Base-by-base conservation (phyloP, 2,797 vertebrate species). In the Stomatorhinus walkeri region DNA sequence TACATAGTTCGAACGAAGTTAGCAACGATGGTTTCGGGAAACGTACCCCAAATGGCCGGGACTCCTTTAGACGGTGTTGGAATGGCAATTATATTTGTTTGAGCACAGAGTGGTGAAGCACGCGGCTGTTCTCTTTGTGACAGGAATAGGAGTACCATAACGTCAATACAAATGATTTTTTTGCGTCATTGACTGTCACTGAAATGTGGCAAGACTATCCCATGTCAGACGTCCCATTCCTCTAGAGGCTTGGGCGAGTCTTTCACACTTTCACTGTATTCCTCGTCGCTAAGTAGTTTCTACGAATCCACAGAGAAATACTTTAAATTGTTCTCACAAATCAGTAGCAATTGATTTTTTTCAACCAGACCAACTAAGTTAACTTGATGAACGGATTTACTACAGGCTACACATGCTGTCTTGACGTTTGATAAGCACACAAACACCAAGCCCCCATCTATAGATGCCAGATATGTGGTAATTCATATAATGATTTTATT, bases 321-420 rank as follows among this genome's bases (percentile, higher is more conserved):
- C 83, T 85, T 85, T 28, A 56, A 87, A 87, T 87, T 87, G 51
- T 10, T 40, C 28, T 59, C 52, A 52, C 52, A 59, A 36, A 36
- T 87, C 51, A 40, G 40, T 87, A 87, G 51, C 16, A 19, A 87
- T 87, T 87, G 85, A 87, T 87, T 87, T 87, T 86, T 52, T 86
- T 87, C 28, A 10, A 24, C 46, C 48, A 52, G 19, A 48, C 49
- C 83, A 40, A 59, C 24, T 56, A 56, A 36, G 51, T 5, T 59
- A 56, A 86, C 2, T 8, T 32, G 85, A 87, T n/a, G 24, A 87
- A 86, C 22, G 6, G 85, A n/a, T 56, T 84, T 84, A 9, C 19
- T 84, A 51, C 22, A 48, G 81, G 81, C n/a, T 84, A 51, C 43
- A 14, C 9, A 28, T 56, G 24, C 56, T 86, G 28, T 54, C 52